These are phyloP conservation scores for Ceratotherium simum DNA, from an alignment of 2,113 vertebrate genomes.

Conservation along the genomic window DNA sequence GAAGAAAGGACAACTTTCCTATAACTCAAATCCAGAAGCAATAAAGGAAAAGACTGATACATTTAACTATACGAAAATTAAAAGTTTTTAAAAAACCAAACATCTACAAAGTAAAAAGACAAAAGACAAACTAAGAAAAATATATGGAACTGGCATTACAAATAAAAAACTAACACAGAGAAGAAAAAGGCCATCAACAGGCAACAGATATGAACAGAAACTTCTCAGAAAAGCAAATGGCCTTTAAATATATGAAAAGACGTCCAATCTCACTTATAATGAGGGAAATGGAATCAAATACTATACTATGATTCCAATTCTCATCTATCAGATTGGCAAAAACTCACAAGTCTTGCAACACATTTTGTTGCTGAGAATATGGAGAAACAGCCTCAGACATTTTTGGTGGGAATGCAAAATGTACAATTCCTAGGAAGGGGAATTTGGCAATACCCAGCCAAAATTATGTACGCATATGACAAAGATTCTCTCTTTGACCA, in stretches of 20 bases:
- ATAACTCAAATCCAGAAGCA: neutral
- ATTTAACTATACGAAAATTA: neutral
- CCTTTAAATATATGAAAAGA: neutral
- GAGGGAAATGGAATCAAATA: neutral
- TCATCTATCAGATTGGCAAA: neutral
- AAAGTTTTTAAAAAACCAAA: neutral
- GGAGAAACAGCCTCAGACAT: neutral
- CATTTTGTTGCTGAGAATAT: neutral
- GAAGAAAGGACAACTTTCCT: neutral
- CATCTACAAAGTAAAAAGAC: neutral
- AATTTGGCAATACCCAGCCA: neutral
- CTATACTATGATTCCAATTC: neutral
- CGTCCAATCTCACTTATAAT: neutral
- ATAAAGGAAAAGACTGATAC: neutral
- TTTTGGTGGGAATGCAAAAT: neutral
- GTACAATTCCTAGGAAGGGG: neutral
- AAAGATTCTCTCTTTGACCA: neutral
- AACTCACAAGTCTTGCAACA: neutral
- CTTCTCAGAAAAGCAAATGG: neutral
- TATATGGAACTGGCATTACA: neutral
- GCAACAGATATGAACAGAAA: neutral
- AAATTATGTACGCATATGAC: neutral
- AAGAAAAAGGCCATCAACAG: neutral
- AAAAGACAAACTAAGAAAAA: neutral
- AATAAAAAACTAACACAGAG: neutral